Conservation (phyloP, 2,888 invertebrate species). For the Netelia virgata region DNA sequence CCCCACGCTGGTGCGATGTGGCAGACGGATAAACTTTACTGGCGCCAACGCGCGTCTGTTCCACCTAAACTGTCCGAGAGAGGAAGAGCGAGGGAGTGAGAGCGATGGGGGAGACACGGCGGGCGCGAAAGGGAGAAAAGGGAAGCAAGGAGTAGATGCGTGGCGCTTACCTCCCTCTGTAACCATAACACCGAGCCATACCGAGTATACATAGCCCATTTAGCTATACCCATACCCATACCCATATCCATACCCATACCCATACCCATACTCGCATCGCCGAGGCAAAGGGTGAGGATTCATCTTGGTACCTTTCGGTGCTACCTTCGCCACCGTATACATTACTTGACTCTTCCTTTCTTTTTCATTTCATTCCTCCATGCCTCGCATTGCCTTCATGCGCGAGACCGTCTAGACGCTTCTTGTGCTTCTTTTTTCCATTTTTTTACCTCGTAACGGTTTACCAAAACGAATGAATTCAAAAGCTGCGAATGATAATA, state of each 20-base stretch:
- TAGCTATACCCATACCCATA: no score
- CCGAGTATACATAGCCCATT: no score
- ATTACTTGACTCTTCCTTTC: not conserved
- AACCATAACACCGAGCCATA: slow-evolving; percentile 33
- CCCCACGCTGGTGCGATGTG: slow-evolving; percentile 36
- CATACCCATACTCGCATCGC: no score
- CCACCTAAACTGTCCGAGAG: slow-evolving; percentile 41
- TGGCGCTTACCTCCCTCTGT: slow-evolving; percentile 71
- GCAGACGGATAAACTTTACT: slow-evolving; percentile 63
- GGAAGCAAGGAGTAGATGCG: slow-evolving; percentile 52
- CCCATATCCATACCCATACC: no score
- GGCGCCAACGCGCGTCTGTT: slow-evolving; percentile 63
- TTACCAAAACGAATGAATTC: slow-evolving; percentile 54
- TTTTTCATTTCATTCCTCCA: slow-evolving; percentile 39
- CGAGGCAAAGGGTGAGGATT: slow-evolving; percentile 33
- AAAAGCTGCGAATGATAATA: slow-evolving; percentile 3
- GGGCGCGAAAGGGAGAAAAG: slow-evolving; percentile 5
- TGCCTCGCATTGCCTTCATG: slow-evolving; percentile 19
- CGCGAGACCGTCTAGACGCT: slow-evolving; percentile 54
- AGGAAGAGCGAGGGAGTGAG: slow-evolving; percentile 21
- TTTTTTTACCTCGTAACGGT: slow-evolving; percentile 40
- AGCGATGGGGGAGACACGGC: slow-evolving; percentile 6
- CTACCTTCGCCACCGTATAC: slow-evolving; percentile 30
- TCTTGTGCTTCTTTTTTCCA: slow-evolving; percentile 4
- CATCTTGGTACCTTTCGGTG: slow-evolving; percentile 63